Evolutionary conservation across 1,140 invertebrate genomes (phyloP), one percentile per base, ranked within the genome.

Genomic region (Zaprionus lachaisei): DNA sequence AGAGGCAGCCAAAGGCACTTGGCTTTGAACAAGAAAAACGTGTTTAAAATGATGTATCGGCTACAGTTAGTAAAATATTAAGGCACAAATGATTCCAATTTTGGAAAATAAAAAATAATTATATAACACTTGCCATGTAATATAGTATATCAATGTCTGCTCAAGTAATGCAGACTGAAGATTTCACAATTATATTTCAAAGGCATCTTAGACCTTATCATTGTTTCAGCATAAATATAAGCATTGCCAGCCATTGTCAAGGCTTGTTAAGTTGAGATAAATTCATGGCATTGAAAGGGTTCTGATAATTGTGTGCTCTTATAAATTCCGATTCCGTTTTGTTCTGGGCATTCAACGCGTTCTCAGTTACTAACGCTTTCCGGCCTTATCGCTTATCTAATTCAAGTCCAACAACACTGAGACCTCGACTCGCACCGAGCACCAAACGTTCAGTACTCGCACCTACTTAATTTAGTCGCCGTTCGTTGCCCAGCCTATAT

Each of bases 381-480:
- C 41, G 65, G 47, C 64, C 84, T 89, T 87, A 87, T 87, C 79
- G 79, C 82, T 74, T 81, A 81, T 85, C 79, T 81, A 73, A 60
- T 49, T 62, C 28, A 34, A 57, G 57, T 67, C 41, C 66, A 81
- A 14, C 37, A 63, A 67, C 44, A 58, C 28, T 56, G n/a, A 49
- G 56, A 66, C 57, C 61, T 49, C 62, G 31, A 51, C 31, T 17
- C 54, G 61, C 15, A 26, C 14, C 57, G 28, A 44, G 11, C 34
- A 57, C 70, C 17, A 47, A 15, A 11, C 67, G 44, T 65, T 84
- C 66, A 41, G 63, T 31, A 44, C 49, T 34, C 26, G 56, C 64
- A 60, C 57, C 57, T 74, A 86, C 72, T 90, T 81, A 80, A 85
- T 64, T 91, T 86, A 89, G 85, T 89, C 79, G 79, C 63, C 68